Conservation (phyloP, 2,888 invertebrate genomes). For the Leptinotarsa juncta region DNA sequence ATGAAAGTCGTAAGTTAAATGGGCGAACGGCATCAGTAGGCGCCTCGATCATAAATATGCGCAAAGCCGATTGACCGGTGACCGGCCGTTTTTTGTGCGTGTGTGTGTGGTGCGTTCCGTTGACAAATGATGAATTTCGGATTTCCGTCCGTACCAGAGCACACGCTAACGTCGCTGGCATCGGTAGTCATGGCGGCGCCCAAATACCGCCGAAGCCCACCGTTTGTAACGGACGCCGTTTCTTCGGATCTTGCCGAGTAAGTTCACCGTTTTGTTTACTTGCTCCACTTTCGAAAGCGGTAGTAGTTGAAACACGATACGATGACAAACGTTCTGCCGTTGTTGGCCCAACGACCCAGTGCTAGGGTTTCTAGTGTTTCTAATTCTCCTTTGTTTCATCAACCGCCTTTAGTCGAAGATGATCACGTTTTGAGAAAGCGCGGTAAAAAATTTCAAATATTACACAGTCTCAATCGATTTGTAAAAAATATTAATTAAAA, state of each 20-base stretch:
- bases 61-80: neutral
- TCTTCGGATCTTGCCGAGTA: neutral
- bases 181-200: neutral
- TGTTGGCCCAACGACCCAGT: neutral
- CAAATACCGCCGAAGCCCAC: neutral
- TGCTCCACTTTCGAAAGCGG: conserved; percentile 2
- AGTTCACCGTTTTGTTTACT: neutral
- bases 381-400: neutral
- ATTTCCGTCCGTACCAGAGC: too few relatives aligned
- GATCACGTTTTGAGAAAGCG: too few relatives aligned
- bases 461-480: too few relatives aligned
- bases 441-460: too few relatives aligned
- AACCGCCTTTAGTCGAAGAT: too few relatives aligned
- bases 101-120: too few relatives aligned
- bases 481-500: too few relatives aligned
- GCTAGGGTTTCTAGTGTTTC: neutral
- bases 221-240: neutral
- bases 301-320: neutral
- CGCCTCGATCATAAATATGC: neutral
- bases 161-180: too few relatives aligned
- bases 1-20: neutral
- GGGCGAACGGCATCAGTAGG: neutral
- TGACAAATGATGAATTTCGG: too few relatives aligned
- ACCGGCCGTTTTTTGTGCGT: neutral
- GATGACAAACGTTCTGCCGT: neutral